Evolutionary conservation across 2,888 invertebrate genomes (phyloP), one percentile per base, ranked within the genome.

Genomic region (Sarcophaga subvicina): DNA sequence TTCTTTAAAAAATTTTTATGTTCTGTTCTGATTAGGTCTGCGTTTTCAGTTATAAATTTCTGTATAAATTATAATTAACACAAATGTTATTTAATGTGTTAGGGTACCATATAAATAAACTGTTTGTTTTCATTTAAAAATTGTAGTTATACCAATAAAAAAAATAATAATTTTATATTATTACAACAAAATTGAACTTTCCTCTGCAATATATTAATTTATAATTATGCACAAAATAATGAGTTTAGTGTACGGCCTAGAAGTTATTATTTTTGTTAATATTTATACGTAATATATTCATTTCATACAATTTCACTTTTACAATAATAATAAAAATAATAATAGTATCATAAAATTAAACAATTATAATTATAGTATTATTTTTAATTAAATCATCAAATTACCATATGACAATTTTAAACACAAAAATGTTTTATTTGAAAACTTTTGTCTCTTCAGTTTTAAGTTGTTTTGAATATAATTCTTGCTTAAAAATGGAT

Each of bases 1-100:
- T 62, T 63, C 86, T 49, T 85, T 80, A 83, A 75, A 88, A 88
- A 59, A 70, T 73, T 78, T 86, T 45, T 82, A 10, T 37, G 37
- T 64, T 88, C 12, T 63, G 49, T 79, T 47, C 17, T 22, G 66
- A 72, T 37, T 84, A 80, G 67, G 37, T 75, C 45, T n/a, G 59
- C 47, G 11, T 27, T 22, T 62, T 80, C 20, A 59, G 22, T 60
- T 37, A 10, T 37, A 37, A 37, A 37, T 37, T 66, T 60, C 54
- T 54, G 14, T 54, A 54, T 54, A 66, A 47, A 67, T 70, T 70
- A 47, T 49, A 54, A 59, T 71, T 59, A 54, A 54, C 49, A 54
- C 59, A 54, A 37, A 25, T 59, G 12, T 62, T 59, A 37, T 72
- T 72, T 37, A 20, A 60, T 60, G 22, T 20, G 37, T 72, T 60